Evolutionary conservation across 2,113 vertebrate species (phyloP), one percentile per base, ranked within the genome.

Genomic region (Pelmatolapia mariae): DNA sequence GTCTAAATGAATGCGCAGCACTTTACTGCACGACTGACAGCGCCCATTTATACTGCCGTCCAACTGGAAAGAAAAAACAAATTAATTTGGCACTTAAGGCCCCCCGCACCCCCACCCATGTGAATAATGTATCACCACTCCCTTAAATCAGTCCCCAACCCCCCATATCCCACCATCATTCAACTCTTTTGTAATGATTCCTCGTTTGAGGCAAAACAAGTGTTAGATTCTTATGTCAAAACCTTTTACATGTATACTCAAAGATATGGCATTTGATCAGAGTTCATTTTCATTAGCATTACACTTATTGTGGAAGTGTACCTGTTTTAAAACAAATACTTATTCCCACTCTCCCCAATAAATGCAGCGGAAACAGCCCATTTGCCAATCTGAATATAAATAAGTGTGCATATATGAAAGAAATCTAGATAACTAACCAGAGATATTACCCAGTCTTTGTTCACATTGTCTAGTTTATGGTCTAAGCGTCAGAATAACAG

Each of bases 11-110:
- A 97, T 98, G 97, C 96, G 93, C 91, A 90, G 95, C 96, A 96
- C 97, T 98, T 98, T 98, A 97, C 97, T 96, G 96, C 97, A 97
- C 97, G 95, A 96, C 97, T 97, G 95, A 93, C 95, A 96, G 97
- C 94, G 91, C 95, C 97, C 97, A 97, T 98, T 98, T 97, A 97
- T 97, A 97, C 97, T 95, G 91, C 96, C 94, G 90, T 96, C 97
- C 98, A 98, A 97, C 97, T 97, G 97, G 96, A 97, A 97, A 97
- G 95, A 97, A 84, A 95, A 96, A 96, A 96, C 95, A 92, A 95
- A 98, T 98, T 97, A 97, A 98, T 98, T 97, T 97, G 96, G 95
- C 96, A 96, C 96, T 98, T 97, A 97, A 92, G 94, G 93, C 71
- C 79, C 95, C 22, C 66, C 3, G 5, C 22, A 45, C 38, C 8